Base-by-base conservation (phyloP, 2,113 vertebrate genomes). In the Notiomystis cincta region DNA sequence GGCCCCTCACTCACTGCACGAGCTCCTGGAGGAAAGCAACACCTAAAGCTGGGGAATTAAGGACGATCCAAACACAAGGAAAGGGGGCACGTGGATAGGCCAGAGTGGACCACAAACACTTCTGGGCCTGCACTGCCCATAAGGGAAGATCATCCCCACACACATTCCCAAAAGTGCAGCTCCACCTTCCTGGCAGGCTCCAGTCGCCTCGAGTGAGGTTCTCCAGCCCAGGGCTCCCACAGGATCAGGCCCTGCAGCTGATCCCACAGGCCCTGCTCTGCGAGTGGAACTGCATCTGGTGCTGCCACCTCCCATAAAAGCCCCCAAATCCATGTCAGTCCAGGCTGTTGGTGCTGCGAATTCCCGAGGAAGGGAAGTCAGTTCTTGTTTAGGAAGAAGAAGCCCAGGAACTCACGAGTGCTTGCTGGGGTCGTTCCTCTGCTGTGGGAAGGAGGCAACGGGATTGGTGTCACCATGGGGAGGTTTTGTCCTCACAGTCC, bases 391-490 rank as follows among this genome's bases (percentile, higher is more conserved):
- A 15, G 28, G 42, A 3, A 2, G 3, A 9, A 21, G 79, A 1
- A 15, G 44, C 9, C 4, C 15, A 5, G 61, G 37, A 22, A 0
- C 19, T 3, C 21, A 0, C 0, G 2, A 2, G 42, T 1, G 51
- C 13, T 2, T 9, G 27, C n/a, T 5, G 33, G 2, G 15, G 47
- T 4, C 7, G 57, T 3, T 25, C 24, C 3, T 14, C 28, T 15
- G 1, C 4, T 0, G 40, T 0, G 15, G 54, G 33, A 25, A 5
- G 13, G 13, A 22, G 5, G 1, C 12, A 6, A 1, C 1, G 0
- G 64, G n/a, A 17, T 30, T 17, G 0, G 6, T 2, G 0, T 9
- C 25, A 8, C 23, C 8, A 0, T 0, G 24, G 9, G 11, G 3
- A 31, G 12, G 17, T 8, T 27, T 22, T 1, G 5, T 5, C 4